phyloP scores from a whole-genome alignment of 2,797 vertebrate species.

The Sebastolobus alascanus region DNA sequence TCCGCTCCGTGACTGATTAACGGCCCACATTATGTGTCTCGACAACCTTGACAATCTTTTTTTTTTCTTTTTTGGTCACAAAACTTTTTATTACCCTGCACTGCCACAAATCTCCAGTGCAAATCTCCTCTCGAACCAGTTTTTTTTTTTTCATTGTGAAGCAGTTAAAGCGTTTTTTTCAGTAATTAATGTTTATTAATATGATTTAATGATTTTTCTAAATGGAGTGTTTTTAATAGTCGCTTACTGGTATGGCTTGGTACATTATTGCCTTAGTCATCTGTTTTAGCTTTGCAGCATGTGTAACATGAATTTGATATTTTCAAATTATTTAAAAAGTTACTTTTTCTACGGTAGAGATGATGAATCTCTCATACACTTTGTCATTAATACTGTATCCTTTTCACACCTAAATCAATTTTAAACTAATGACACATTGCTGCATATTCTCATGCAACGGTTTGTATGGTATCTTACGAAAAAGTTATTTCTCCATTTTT shows the following conservation, averaged over 20 bases:
- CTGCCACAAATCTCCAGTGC: slow-evolving; percentile 75
- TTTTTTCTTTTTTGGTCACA: slow-evolving; percentile 60
- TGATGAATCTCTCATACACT: not conserved
- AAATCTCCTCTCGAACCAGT: slow-evolving; percentile 54
- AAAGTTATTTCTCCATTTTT: rapidly evolving
- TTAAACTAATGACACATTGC: not conserved
- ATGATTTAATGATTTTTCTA: slow-evolving; percentile 51
- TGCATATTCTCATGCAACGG: not conserved
- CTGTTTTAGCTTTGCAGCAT: slow-evolving; percentile 30
- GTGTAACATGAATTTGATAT: slow-evolving; percentile 4
- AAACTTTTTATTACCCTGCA: slow-evolving; percentile 77
- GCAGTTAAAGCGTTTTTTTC: slow-evolving; percentile 52
- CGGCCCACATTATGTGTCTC: slow-evolving; percentile 76
- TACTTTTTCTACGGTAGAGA: not conserved
- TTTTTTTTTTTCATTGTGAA: slow-evolving; percentile 40
- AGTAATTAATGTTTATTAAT: slow-evolving; percentile 55
- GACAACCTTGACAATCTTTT: slow-evolving; percentile 78
- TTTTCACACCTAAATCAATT: slow-evolving; percentile 15
- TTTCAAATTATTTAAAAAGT: not conserved
- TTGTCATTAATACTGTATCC: not conserved
- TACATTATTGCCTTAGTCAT: slow-evolving; percentile 7
- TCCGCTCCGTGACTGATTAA: slow-evolving; percentile 80
- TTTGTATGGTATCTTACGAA: too few species aligned
- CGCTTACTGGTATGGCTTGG: not conserved
- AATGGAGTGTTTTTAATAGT: slow-evolving; percentile 21